Evolutionary conservation across 2,888 invertebrate genomes (phyloP).

Genomic region (Lissonota sp.): DNA sequence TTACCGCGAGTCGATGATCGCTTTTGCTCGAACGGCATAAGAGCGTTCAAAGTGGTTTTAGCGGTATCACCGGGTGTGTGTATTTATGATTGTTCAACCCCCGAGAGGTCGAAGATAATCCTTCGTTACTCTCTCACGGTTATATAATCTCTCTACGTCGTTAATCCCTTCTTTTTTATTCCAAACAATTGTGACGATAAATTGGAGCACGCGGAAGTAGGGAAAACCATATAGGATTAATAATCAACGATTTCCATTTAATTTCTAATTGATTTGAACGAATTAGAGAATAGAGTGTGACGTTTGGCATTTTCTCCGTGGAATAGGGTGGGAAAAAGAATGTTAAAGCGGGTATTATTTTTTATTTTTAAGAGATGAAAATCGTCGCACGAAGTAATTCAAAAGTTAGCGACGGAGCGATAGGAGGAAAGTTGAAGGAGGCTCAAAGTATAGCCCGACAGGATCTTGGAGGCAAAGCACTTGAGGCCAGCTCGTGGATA

Average conservation of each 20-base stretch:
- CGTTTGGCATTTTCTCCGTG: background rate
- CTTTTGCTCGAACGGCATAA: slow-evolving; percentile 57
- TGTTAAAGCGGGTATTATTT: background rate
- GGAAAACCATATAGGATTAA: too few relatives aligned
- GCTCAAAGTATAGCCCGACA: slow-evolving; percentile 33
- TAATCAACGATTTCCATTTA: too few relatives aligned
- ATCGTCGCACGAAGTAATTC: slow-evolving; percentile 70
- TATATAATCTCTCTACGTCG: background rate
- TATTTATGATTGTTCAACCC: background rate
- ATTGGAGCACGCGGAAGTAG: too few relatives aligned
- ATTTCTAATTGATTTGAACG: too few relatives aligned
- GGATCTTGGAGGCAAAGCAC: slow-evolving; percentile 56
- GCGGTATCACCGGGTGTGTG: slow-evolving; percentile 23
- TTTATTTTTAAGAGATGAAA: slow-evolving; percentile 21
- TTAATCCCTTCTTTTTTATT: background rate
- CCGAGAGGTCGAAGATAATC: slow-evolving; percentile 62
- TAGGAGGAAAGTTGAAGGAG: slow-evolving; percentile 63
- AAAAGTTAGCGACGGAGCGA: slow-evolving; percentile 72
- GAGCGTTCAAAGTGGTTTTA: slow-evolving; percentile 38
- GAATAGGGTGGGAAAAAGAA: background rate
- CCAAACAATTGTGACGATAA: too few relatives aligned
- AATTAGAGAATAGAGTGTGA: too few relatives aligned
- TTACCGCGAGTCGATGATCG: slow-evolving; percentile 71
- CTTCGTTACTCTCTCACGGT: slow-evolving; percentile 37
- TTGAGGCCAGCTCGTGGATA: slow-evolving; percentile 73